These are phyloP conservation scores for Gonioctena quinquepunctata DNA, from an alignment of 1,140 invertebrate genomes.

Conservation along the genomic window DNA sequence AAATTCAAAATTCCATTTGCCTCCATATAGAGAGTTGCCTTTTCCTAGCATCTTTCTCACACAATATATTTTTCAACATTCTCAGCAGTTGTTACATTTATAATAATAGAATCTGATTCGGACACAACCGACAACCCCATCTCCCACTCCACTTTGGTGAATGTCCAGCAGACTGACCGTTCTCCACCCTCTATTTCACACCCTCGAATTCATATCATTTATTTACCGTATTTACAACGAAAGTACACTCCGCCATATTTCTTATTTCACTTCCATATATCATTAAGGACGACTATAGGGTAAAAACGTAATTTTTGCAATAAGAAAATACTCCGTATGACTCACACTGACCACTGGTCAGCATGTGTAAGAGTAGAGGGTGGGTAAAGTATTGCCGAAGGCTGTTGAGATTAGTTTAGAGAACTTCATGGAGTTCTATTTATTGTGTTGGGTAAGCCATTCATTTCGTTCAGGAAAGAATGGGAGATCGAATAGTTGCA, in stretches of 20 bases:
- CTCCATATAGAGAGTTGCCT: too few relatives aligned
- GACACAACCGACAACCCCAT: not conserved
- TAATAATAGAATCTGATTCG: too few relatives aligned
- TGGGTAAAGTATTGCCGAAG: conserved; percentile 16
- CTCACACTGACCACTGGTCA: conserved; percentile 42
- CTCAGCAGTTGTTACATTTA: too few relatives aligned
- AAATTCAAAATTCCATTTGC: too few relatives aligned
- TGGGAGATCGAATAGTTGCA: too few relatives aligned
- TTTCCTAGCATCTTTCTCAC: too few relatives aligned
- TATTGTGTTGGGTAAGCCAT: conserved; percentile 1
- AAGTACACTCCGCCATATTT: conserved; percentile 32
- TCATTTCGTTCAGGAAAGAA: too few relatives aligned
- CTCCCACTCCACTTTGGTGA: not conserved
- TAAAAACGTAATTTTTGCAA: conserved; percentile 33
- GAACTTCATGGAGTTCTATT: conserved; percentile 7
- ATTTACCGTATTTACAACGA: conserved; percentile 41
- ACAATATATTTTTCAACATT: too few relatives aligned
- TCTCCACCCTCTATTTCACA: conserved; percentile 33
- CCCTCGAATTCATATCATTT: conserved; percentile 33
- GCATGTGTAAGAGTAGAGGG: conserved; percentile 17
- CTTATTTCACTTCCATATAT: conserved; percentile 36
- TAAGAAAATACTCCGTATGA: conserved; percentile 31
- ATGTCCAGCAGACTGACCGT: conserved; percentile 13
- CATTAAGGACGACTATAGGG: conserved; percentile 28
- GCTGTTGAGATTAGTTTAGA: conserved; percentile 11